These are phyloP conservation scores for Drosophila diplacantha DNA, from an alignment of 2,888 invertebrate species.

Conservation along the genomic window DNA sequence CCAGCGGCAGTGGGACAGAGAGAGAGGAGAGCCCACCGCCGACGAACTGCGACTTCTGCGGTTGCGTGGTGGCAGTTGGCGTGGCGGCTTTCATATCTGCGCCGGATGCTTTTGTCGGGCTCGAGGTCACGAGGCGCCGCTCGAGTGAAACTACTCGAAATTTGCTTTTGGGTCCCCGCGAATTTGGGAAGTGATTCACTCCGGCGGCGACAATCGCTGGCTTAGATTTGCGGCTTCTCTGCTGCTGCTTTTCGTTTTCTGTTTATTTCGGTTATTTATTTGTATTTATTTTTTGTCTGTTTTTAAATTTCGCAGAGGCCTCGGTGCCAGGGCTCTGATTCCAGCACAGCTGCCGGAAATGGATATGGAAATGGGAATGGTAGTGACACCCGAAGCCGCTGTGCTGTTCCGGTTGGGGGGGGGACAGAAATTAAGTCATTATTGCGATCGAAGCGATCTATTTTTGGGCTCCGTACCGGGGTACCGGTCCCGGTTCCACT, in stretches of 20 bases:
- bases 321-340: conserved; percentile 18
- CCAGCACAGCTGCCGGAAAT: conserved; percentile 37
- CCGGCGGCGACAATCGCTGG: conserved; percentile 23
- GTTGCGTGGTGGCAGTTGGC: conserved; percentile 21
- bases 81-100: conserved; percentile 38
- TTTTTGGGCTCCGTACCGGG: conserved; percentile 6
- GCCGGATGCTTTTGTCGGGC: conserved; percentile 38
- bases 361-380: conserved; percentile 12
- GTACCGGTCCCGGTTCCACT: no score
- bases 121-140: conserved; percentile 56
- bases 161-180: conserved; percentile 18
- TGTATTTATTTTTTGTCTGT: background rate
- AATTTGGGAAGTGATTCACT: conserved; percentile 29
- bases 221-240: conserved; percentile 20
- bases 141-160: conserved; percentile 60
- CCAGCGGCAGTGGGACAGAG: background rate
- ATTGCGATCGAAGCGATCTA: conserved; percentile 22
- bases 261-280: background rate
- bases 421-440: conserved; percentile 27
- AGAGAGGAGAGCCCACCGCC: background rate
- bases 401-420: background rate
- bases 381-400: conserved; percentile 3
- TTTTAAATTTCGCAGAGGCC: conserved; percentile 8
- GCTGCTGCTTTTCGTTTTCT: background rate
- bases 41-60: conserved; percentile 9